These are phyloP conservation scores for Thalassarche chlororhynchos DNA, from an alignment of 2,113 vertebrate genomes.

Conservation along the genomic window DNA sequence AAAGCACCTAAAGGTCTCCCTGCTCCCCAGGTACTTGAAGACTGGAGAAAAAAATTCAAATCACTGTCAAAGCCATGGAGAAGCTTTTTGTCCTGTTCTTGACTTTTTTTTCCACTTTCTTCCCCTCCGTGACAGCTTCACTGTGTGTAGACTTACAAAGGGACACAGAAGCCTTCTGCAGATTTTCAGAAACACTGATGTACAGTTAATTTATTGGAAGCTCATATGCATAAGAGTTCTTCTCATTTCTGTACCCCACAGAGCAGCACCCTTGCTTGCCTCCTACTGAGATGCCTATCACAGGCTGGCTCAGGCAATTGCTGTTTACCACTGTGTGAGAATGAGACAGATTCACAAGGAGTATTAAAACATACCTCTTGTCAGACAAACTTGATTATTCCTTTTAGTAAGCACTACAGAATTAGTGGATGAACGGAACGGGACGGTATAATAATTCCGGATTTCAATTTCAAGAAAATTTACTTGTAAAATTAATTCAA, in stretches of 20 bases:
- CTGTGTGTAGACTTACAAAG: neutral
- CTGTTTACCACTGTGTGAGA: neutral
- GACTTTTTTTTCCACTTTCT: neutral
- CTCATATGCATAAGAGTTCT: neutral
- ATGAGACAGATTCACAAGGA: neutral
- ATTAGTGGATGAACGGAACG: neutral
- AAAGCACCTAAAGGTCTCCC: neutral
- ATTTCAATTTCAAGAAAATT: constrained; percentile 2
- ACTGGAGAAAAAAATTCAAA: neutral
- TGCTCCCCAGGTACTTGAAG: neutral
- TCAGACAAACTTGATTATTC: constrained; percentile 7
- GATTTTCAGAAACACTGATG: neutral
- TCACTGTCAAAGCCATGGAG: neutral
- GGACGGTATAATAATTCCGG: neutral
- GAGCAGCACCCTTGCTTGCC: neutral
- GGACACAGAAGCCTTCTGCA: neutral
- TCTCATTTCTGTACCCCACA: neutral
- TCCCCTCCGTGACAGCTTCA: neutral
- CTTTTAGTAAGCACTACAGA: neutral
- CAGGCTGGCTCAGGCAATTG: neutral
- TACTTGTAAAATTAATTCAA: constrained; percentile 13
- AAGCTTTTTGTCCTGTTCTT: neutral
- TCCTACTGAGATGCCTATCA: neutral
- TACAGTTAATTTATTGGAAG: neutral
- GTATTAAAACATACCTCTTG: neutral